Base-by-base conservation (phyloP, 2,113 vertebrate genomes). In the Dipodomys spectabilis region DNA sequence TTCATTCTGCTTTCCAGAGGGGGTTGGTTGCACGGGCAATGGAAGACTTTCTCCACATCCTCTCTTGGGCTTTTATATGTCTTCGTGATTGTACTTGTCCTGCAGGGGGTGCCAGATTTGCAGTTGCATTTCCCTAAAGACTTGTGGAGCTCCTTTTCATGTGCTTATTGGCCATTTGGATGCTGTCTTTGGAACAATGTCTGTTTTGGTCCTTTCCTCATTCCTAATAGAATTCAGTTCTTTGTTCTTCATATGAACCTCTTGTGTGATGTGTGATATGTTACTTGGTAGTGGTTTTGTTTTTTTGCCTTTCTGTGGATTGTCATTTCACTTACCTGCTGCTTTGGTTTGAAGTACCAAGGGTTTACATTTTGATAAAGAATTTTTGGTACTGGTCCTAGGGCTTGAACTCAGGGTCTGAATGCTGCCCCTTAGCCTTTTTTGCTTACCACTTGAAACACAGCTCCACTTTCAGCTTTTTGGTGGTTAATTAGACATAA, bases 321-420 rank as follows among this genome's bases (percentile, higher is more conserved):
- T 57, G 53, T 57, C 53, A 16, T 57, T 57, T 57, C 32, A 20
- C 27, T 19, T 86, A 82, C n/a, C n/a, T 82, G 62, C 13, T 49
- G 15, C 16, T 82, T 44, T 79, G 53, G 30, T 92, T 89, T 89
- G 80, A 95, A 88, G 27, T 10, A 35, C 28, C 68, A 45, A 86
- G 53, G 19, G 39, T 93, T 84, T 53, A 32, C 45, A n/a, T 81
- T 91, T 79, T 69, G 67, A 18, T 30, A 72, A 65, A 44, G 69
- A 30, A 64, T 80, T 57, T 57, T 57, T 13, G 53, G 53, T 57
- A 57, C 53, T 57, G 53, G 53, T 57, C 53, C 53, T 57, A 18
- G 53, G 53, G 15, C 53, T 18, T 57, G 53, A 57, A 57, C 53
- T 57, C 15, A 57, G 53, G 53, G 53, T 3, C 53, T 16, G 12